Base-by-base conservation (phyloP, 2,888 invertebrate genomes). In the Macropis europaea region DNA sequence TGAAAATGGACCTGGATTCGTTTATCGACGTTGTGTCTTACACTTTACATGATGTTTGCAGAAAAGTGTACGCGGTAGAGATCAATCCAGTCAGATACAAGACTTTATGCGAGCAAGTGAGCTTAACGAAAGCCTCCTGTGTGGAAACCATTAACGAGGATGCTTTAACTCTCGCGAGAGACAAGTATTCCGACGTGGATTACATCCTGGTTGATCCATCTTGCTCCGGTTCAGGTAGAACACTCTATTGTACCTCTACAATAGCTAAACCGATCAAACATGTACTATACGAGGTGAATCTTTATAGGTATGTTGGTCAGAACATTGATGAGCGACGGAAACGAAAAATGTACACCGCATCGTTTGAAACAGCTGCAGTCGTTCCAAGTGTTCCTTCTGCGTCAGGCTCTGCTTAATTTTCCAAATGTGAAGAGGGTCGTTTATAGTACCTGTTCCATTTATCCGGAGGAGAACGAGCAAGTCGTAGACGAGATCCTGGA, bases 201-300 rank as follows among this genome's bases (percentile, higher is more conserved):
- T 97, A 97, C 84, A 95, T 98, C 79, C 91, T 99, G n/a, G 94
- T 99, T 0, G 99, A 99, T 91, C 99, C 99, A 0, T 97, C 97
- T 61, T 99, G 99, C 90, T 96, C 97, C 22, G 99, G 99, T 40
- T 97, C 97, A 88, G 99, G 97, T 94, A 92, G 91, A 40, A 4
- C 56, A 48, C 11, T 47, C n/a, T n/a, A n/a, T 0, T 17, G 2
- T 2, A 3, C 3, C 1, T 2, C 0, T 15, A 26, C n/a, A 22
- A 19, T 15, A 9, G 4, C 34, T 6, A 7, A 9, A 26, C 22
- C 6, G 9, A 11, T 17, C 28, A 2, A 2, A 11, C 32, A 17
- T 45, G 2, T 24, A 47, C 17, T 19, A 1, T 7, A 24, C 7
- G 6, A 6, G 28, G 34, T 36, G 17, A 42, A 68, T 63, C 47